Percentiles rank a stretch among this genome's conserved stretches.
These are phyloP conservation scores for Calosoma granatense DNA, from an alignment of 1,140 invertebrate species.

Conservation along the genomic window DNA sequence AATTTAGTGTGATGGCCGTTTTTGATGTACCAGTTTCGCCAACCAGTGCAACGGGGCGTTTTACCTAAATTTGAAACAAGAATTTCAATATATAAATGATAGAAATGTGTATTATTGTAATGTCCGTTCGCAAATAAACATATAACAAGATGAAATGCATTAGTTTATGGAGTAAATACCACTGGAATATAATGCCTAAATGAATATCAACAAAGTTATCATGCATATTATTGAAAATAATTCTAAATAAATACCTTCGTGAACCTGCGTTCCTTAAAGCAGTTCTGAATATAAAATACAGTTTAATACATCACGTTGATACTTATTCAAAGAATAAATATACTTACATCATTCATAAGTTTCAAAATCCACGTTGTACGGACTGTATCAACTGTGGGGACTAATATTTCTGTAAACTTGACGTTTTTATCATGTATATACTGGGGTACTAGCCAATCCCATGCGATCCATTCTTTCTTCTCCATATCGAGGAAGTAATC, in stretches of 20 bases:
- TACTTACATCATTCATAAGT: constrained; percentile 62
- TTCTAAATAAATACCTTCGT: constrained; percentile 11
- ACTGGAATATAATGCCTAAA: too few relatives aligned
- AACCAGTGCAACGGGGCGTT: constrained; percentile 69
- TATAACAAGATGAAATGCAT: too few relatives aligned
- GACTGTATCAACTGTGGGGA: constrained; percentile 80
- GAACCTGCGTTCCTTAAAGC: constrained; percentile 17
- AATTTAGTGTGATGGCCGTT: constrained; percentile 76
- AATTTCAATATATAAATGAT: not conserved
- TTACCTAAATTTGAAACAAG: constrained; percentile 43
- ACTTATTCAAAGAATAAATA: too few relatives aligned
- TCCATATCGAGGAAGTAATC: constrained; percentile 70
- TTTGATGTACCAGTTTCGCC: constrained; percentile 88
- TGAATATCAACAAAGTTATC: too few relatives aligned
- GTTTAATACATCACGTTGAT: too few relatives aligned
- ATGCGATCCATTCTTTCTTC: constrained; percentile 70
- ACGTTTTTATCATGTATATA: constrained; percentile 62
- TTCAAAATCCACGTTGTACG: constrained; percentile 65
- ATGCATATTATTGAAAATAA: constrained; percentile 5
- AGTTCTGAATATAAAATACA: constrained; percentile 17
- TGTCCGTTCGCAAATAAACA: too few relatives aligned
- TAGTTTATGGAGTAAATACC: too few relatives aligned
- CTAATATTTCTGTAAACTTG: constrained; percentile 73
- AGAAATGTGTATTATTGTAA: not conserved
- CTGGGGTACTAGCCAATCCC: constrained; percentile 62